Evolutionary conservation across 2,113 vertebrate genomes (phyloP).

Genomic region (Puma concolor): DNA sequence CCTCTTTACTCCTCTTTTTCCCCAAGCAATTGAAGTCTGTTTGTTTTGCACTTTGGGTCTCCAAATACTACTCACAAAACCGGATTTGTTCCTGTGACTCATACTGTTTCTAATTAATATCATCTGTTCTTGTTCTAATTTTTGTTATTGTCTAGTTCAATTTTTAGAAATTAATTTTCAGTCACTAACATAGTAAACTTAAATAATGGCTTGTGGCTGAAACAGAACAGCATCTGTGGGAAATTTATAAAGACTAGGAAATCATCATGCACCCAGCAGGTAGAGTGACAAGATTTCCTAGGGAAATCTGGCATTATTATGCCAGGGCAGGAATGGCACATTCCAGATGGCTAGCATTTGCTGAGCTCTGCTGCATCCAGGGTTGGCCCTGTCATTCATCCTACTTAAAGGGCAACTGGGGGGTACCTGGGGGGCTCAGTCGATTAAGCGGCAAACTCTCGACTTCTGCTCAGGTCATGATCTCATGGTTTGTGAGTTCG

Average conservation of each 20-base stretch:
- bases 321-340: not conserved
- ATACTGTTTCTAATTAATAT: not conserved
- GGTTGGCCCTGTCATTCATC: not conserved
- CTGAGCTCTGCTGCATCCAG: not conserved
- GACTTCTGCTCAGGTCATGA: no score
- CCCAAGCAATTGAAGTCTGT: not conserved
- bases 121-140: slow-evolving; percentile 25
- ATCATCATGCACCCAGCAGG: not conserved
- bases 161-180: slow-evolving; percentile 23
- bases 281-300: not conserved
- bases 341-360: not conserved
- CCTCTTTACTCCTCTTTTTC: not conserved
- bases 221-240: not conserved
- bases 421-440: no score
- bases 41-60: slow-evolving; percentile 17
- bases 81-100: slow-evolving; percentile 31
- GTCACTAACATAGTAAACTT: not conserved
- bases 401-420: not conserved
- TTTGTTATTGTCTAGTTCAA: slow-evolving; percentile 6
- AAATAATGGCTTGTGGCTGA: slow-evolving; percentile 56
- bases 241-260: not conserved
- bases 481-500: no score
- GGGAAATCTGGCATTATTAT: not conserved
- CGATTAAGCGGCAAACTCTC: no score
- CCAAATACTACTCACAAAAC: not conserved